Evolutionary conservation across 2,113 vertebrate species (phyloP), one percentile per base, ranked within the genome.

Genomic region (Pygoscelis adeliae): DNA sequence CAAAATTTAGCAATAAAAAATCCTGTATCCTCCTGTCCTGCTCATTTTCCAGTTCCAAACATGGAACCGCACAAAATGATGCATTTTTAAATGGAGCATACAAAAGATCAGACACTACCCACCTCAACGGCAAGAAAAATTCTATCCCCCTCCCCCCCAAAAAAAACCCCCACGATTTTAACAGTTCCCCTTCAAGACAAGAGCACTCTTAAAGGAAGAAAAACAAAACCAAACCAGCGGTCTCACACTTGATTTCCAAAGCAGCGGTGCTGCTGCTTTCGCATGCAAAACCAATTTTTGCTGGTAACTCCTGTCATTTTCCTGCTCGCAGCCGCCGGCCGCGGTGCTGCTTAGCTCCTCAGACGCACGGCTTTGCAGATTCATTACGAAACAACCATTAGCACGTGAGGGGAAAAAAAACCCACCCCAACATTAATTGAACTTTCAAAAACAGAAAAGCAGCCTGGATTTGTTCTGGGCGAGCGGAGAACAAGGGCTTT

Each of bases 81-180:
- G 69, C 56, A 10, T 78, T 92, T 92, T 71, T 34, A 59, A 78
- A 79, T 4, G 23, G 10, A 84, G 66, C 2, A 0, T 62, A 11
- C 19, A 50, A 72, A 79, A 73, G 14, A 80, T 27, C 50, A 53
- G 67, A 40, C 29, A 66, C 15, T 21, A 47, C 16, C 73, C 44
- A 70, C 44, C 65, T 67, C 58, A 34, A 62, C 0, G 0, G 50
- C 63, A 63, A 69, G 53, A 38, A 95, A 58, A 83, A 88, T 80
- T 89, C 42, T n/a, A 15, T 40, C 5, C 26, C 5, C 4, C 2
- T 19, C 4, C 25, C 8, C 11, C 3, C 8, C 9, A 0, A 1
- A 42, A 81, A 67, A 62, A 11, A 7, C 4, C 2, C 21, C 7
- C 49, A 22, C 4, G 6, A 59, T 55, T 76, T 52, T 73, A 36